Base-by-base conservation (phyloP, 2,113 vertebrate genomes). In the Sturnira hondurensis region DNA sequence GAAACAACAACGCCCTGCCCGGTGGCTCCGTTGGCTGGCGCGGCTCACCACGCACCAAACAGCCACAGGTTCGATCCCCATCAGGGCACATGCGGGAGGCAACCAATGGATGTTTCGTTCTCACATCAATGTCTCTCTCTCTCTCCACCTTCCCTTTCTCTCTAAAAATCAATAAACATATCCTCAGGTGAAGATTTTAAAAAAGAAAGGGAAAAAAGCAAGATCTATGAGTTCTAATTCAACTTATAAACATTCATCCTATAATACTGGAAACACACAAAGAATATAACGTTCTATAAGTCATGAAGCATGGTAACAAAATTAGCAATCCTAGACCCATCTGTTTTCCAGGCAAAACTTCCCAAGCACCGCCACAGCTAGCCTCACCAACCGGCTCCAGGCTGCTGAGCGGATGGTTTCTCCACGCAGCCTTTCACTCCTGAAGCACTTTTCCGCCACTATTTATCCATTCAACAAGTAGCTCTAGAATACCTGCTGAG, bases 401-500 rank as follows among this genome's bases (percentile, higher is more conserved):
- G 71, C 47, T 1, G 5, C 82, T 36, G 28, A 1, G 24, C 0
- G 1, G 24, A 26, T 5, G n/a, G 26, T 28, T 5, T 71, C 5
- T 11, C 41, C 33, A 0, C 1, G 24, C 54, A 45, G 28, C 56
- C 67, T 67, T 47, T 52, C 17, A 13, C 2, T 52, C 82, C 73
- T 71, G 47, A 11, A 73, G 80, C 65, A 70, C 38, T 15, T 7
- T 47, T 54, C 84, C 24, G 38, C 52, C 45, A n/a, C 15, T 50
- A n/a, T 7, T 78, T 36, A 74, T 19, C 47, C 70, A 80, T 33
- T 54, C 78, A 54, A 63, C 71, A 67, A 78, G 26, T 33, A 56
- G 16, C 83, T 91, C 47, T 31, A 68, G 58, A 90, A 71, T 28
- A 77, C 74, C 80, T 87, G 70, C 81, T 67, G 52, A 82, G 45